Evolutionary conservation across 2,888 invertebrate genomes (phyloP).

Genomic region (Drosophila picticornis): DNA sequence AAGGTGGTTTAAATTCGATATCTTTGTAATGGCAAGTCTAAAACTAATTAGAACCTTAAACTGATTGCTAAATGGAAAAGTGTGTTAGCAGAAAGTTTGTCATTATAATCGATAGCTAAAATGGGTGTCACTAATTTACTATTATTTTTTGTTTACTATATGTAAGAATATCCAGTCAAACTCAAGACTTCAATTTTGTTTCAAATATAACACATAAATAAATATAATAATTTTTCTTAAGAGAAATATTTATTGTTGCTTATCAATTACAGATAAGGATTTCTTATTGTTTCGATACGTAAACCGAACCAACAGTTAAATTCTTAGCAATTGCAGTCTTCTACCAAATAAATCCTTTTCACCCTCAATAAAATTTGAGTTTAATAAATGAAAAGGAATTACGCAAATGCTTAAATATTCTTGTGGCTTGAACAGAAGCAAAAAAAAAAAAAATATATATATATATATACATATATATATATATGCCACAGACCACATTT

Average conservation of each 20-base stretch:
- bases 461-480: no score
- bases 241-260: no score
- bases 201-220: not conserved
- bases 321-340: not conserved
- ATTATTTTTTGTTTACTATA: no score
- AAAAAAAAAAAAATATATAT: no score
- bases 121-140: not conserved
- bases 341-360: not conserved
- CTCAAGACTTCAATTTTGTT: no score
- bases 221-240: not conserved
- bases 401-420: not conserved
- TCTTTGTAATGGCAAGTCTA: not conserved
- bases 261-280: no score
- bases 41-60: not conserved
- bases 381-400: not conserved
- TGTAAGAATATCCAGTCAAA: no score
- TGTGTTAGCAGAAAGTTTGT: fast-evolving
- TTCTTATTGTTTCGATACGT: not conserved
- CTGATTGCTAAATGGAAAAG: not conserved
- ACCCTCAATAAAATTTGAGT: not conserved
- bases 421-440: not conserved
- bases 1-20: not conserved
- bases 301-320: not conserved
- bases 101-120: not conserved
- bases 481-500: not conserved